phyloP scores from a whole-genome alignment of 2,797 vertebrate genomes.

The Phrynocephalus guinanensis region DNA sequence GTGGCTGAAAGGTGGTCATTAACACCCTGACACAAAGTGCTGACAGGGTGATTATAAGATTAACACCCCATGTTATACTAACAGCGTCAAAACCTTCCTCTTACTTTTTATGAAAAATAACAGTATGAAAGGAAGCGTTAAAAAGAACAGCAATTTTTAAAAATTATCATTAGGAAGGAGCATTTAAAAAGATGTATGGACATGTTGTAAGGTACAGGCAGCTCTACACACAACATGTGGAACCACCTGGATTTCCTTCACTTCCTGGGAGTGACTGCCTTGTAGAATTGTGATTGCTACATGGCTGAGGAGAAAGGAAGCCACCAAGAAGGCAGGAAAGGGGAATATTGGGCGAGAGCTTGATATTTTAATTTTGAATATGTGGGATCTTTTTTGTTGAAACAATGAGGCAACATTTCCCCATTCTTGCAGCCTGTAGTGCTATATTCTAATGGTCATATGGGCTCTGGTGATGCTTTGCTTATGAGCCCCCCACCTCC shows the following conservation, averaged over 20 bases:
- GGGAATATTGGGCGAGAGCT: background rate
- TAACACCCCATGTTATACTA: slow-evolving; percentile 77
- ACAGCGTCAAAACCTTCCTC: slow-evolving; percentile 76
- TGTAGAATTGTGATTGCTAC: background rate
- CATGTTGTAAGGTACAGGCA: background rate
- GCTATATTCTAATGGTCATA: background rate
- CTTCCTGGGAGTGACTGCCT: background rate
- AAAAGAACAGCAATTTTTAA: slow-evolving; percentile 35
- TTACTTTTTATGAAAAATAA: slow-evolving; percentile 78
- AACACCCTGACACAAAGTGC: slow-evolving; percentile 79
- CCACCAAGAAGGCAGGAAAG: background rate
- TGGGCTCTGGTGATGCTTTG: background rate
- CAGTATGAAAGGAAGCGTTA: slow-evolving; percentile 60
- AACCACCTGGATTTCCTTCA: background rate
- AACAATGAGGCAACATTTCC: background rate
- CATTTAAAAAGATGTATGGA: background rate
- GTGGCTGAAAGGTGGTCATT: slow-evolving; percentile 82
- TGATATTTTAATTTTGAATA: background rate
- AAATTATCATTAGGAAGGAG: slow-evolving; percentile 37
- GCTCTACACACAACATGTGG: background rate
- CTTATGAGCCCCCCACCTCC: background rate
- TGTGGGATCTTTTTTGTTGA: background rate
- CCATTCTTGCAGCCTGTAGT: background rate
- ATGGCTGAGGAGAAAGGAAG: background rate
- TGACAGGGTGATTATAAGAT: slow-evolving; percentile 83